Evolutionary conservation across 2,888 invertebrate species (phyloP).

Genomic region (Melipona bicolor): DNA sequence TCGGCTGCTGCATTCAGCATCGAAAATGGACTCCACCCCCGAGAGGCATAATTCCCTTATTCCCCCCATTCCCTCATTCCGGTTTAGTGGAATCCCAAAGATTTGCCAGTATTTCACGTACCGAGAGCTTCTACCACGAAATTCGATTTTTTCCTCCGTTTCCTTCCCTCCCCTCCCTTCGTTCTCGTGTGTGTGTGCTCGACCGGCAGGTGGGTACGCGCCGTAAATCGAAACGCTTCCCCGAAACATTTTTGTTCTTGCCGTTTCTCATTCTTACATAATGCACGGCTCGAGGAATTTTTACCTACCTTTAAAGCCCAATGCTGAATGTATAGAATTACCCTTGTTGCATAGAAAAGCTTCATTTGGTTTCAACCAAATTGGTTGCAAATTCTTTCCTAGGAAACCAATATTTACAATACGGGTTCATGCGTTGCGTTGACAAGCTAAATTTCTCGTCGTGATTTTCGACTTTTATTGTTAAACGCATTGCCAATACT

Average conservation of each 20-base stretch:
- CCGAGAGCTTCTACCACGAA: conserved; percentile 49
- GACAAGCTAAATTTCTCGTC: too few species aligned
- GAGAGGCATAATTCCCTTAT: conserved; percentile 65
- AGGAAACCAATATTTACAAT: too few species aligned
- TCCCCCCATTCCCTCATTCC: conserved; percentile 55
- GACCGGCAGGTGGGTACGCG: conserved; percentile 39
- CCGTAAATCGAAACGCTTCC: conserved; percentile 51
- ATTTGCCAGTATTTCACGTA: conserved; percentile 72
- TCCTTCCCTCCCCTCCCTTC: conserved; percentile 12
- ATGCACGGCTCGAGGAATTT: conserved; percentile 19
- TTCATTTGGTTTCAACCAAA: too few species aligned
- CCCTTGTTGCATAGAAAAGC: not conserved
- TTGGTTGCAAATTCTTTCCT: too few species aligned
- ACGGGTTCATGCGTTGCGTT: too few species aligned
- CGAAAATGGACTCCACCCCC: conserved; percentile 43
- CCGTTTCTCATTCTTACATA: conserved; percentile 26
- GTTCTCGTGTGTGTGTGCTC: conserved; percentile 14
- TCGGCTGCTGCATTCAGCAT: conserved; percentile 32
- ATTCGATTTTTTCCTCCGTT: conserved; percentile 45
- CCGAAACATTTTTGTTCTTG: conserved; percentile 33
- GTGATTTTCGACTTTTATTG: too few species aligned
- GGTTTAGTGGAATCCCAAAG: conserved; percentile 69
- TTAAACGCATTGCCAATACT: too few species aligned
- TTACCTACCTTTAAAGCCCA: not conserved
- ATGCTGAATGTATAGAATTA: not conserved